Percentiles rank a stretch among this genome's conserved stretches.
These are phyloP conservation scores for Neotoma lepida DNA, from an alignment of 2,113 vertebrate species.

Conservation along the genomic window DNA sequence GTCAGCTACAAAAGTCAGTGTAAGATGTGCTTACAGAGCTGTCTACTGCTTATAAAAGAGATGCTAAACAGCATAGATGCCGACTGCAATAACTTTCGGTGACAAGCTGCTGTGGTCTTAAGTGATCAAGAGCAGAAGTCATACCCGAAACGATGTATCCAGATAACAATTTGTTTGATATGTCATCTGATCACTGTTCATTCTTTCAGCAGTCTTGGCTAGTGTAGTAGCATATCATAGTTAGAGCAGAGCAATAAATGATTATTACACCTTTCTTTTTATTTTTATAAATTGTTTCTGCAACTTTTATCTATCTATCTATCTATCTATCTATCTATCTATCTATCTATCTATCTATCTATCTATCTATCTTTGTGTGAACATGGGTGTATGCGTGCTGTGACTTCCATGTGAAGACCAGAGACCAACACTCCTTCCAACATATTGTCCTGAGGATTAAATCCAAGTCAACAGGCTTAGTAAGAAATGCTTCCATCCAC, in stretches of 20 bases:
- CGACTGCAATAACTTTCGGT: neutral
- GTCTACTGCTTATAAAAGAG: neutral
- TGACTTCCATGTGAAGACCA: neutral
- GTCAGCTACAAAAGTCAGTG: constrained; percentile 40
- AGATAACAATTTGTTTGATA: neutral
- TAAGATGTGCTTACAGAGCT: constrained; percentile 41
- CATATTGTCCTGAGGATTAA: no score
- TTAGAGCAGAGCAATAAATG: neutral
- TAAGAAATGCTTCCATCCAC: neutral
- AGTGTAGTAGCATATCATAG: neutral
- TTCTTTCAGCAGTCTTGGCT: neutral
- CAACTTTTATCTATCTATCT: neutral
- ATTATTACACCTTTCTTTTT: neutral
- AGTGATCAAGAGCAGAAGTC: constrained; percentile 22
- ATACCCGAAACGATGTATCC: neutral
- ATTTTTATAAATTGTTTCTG: neutral
- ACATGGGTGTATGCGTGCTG: neutral
- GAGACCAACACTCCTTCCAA: neutral
- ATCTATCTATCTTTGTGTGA: neutral
- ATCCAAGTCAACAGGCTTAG: neutral
- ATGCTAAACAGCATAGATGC: neutral
- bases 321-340: neutral
- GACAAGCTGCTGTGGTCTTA: neutral
- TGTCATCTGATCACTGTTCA: neutral
- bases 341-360: neutral